Conservation (phyloP, 2,113 vertebrate genomes). For the Aptenodytes patagonicus region DNA sequence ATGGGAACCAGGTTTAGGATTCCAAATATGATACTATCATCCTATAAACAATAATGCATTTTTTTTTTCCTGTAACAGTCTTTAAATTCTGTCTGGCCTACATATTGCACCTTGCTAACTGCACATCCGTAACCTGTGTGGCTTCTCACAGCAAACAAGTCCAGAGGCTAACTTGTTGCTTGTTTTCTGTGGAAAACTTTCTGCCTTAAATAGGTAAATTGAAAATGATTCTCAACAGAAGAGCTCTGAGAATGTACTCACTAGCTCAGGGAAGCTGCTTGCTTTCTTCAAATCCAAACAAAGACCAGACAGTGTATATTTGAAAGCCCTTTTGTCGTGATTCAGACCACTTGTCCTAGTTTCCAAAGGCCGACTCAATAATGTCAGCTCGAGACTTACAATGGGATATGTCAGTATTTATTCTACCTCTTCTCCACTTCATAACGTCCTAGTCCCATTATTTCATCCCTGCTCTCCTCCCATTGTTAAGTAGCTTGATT, state of each 20-base stretch:
- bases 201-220: background rate
- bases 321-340: constrained; percentile 54
- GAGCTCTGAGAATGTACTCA: background rate
- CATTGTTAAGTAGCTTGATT: constrained; percentile 57
- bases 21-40: background rate
- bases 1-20: background rate
- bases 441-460: constrained; percentile 24
- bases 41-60: background rate
- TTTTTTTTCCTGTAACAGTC: background rate
- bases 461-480: background rate
- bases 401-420: constrained; percentile 56
- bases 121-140: background rate
- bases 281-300: constrained; percentile 42
- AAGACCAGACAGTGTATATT: constrained; percentile 34
- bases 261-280: background rate
- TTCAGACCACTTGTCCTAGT: constrained; percentile 56
- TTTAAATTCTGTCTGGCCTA: background rate
- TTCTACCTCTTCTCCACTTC: constrained; percentile 30
- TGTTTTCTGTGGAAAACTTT: constrained; percentile 15
- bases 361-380: constrained; percentile 37
- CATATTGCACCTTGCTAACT: background rate
- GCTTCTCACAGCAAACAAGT: background rate
- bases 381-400: constrained; percentile 20
- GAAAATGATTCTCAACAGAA: background rate
- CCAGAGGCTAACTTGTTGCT: background rate